Evolutionary conservation across 2,113 vertebrate genomes (phyloP), one percentile per base, ranked within the genome.

Genomic region (Felis catus): DNA sequence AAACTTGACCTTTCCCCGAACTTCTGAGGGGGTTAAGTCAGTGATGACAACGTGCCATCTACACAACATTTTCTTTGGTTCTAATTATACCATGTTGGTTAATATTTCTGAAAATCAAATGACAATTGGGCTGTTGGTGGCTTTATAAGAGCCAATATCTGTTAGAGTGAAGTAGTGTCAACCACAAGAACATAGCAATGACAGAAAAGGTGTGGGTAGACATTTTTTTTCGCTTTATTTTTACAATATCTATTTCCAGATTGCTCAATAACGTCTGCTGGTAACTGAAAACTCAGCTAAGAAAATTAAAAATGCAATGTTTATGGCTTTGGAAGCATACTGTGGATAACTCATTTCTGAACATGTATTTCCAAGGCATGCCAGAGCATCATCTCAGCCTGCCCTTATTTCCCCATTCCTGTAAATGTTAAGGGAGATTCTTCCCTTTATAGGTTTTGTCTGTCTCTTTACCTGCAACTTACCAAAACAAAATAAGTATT

Each of bases 191-290:
- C n/a, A 18, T 0, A 74, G 48, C 70, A 63, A 93, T 84, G 51
- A 55, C 71, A 53, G 55, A 84, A 19, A 29, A 78, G 23, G 2
- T 33, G 33, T 92, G 18, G 4, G 21, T 85, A 65, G 36, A 51
- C 63, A 16, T 39, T 9, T 7, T 73, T 73, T 53, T 19, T 7
- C 1, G 63, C 18, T 63, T 78, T 65, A 51, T 82, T 92, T 96
- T 92, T 23, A 41, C 65, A 91, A 80, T 97, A 94, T 95, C 48
- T 65, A 92, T 97, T 86, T 23, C n/a, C 16, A 92, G 68, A 74
- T 83, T 94, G 74, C 61, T 87, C 4, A 74, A 3, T 94, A 86
- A 83, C 3, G 11, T 78, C 55, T 79, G 65, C 58, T 48, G 5
- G 33, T 94, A 79, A 90, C 39, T 55, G 45, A 91, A 91, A 93